Evolutionary conservation across 2,113 vertebrate genomes (phyloP), one percentile per base, ranked within the genome.

Genomic region (Cephalopterus ornatus): DNA sequence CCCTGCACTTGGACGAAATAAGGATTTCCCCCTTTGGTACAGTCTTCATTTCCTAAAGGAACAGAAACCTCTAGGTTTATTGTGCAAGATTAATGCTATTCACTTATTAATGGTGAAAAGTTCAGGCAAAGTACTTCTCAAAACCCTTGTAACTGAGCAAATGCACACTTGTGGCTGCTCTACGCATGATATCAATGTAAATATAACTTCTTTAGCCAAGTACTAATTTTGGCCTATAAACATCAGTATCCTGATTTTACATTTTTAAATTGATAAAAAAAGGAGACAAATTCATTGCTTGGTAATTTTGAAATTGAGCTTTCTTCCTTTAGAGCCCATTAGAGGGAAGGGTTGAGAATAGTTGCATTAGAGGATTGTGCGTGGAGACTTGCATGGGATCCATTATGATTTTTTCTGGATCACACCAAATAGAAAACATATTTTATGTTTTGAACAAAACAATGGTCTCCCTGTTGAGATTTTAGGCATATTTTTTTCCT

Each of bases 401-500:
- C 86, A 66, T 94, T 91, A 93, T 89, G 22, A 28, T 61, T 58
- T 89, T 88, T 96, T 97, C 89, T 96, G 85, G 86, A 94, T 75
- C 26, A 35, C 89, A 73, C 74, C 90, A 95, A 96, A 58, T 88
- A 95, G 76, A 96, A 96, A 97, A 91, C 30, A 39, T 70, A 67
- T 85, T 95, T 68, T 94, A 81, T 46, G 39, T 93, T 93, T 85
- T 67, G 83, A 70, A 70, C 16, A 70, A 86, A 97, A 98, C 95
- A 97, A 97, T 97, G 96, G 47, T 82, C 87, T 97, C 96, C 67
- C 96, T 97, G 87, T 97, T 97, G 85, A 95, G 94, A 78, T 95
- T 93, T 71, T 70, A 61, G 42, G 14, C 61, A 59, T 97, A 44
- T 81, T 74, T 49, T 93, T 88, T 79, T 74, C 22, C 49, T 78